A percentile compares a stretch with the other conserved stretches of the same genome.
Evolutionary conservation across 2,797 vertebrate species (phyloP).

Genomic region (Myoxocephalus aenaeus): DNA sequence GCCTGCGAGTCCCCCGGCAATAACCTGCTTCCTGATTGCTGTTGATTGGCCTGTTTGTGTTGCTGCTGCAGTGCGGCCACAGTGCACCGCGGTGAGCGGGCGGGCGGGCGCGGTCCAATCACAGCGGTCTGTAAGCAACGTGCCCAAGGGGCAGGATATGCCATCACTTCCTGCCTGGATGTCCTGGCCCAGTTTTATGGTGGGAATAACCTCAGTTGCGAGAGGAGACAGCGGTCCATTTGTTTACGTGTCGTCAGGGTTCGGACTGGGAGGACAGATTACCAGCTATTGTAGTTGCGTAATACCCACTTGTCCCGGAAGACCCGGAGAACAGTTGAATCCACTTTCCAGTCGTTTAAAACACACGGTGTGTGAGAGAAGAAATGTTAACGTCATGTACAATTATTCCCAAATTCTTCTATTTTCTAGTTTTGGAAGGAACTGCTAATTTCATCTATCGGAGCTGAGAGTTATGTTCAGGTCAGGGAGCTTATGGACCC

Average conservation of each 20-base stretch:
- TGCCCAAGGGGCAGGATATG: conserved; percentile 71
- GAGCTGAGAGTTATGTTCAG: neutral
- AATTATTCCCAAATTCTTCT: neutral
- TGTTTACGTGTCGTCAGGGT: conserved; percentile 35
- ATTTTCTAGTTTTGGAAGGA: neutral
- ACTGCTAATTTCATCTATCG: neutral
- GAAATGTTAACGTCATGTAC: neutral
- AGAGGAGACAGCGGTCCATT: conserved; percentile 5
- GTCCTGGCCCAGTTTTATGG: conserved; percentile 64
- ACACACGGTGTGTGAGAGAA: neutral
- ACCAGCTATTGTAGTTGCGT: neutral
- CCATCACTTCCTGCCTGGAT: conserved; percentile 73
- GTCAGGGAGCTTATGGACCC: neutral
- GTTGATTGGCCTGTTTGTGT: conserved; percentile 57
- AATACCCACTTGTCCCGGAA: neutral
- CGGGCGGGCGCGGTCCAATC: conserved; percentile 51
- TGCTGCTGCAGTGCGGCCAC: conserved; percentile 28
- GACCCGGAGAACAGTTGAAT: neutral
- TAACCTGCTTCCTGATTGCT: conserved; percentile 50
- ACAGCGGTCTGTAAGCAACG: conserved; percentile 74
- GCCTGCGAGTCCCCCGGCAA: conserved; percentile 33
- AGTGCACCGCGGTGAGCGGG: conserved; percentile 22
- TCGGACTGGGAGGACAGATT: conserved; percentile 8
- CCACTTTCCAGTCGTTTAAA: neutral
- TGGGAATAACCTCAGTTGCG: conserved; percentile 65